Evolutionary conservation across 2,113 vertebrate species (phyloP), one percentile per base, ranked within the genome.

Genomic region (Zapus hudsonius): DNA sequence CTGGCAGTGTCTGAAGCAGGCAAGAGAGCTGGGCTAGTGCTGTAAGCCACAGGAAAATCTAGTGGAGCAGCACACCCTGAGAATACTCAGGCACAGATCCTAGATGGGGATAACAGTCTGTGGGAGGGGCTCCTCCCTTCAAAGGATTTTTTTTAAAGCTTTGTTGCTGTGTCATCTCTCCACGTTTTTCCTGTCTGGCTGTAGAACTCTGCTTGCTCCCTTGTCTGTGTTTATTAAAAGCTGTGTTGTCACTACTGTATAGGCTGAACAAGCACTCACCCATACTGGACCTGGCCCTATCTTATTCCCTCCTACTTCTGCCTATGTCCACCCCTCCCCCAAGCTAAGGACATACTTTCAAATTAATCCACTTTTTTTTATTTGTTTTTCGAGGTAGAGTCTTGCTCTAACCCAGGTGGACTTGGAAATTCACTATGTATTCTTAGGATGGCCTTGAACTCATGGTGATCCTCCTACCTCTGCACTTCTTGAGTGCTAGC

Each of bases 101-200:
- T 16, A 15, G 19, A 20, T 29, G 57, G 79, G 67, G 20, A 72
- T 2, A 7, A 61, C 36, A 52, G 81, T 75, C 61, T 38, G 44
- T 66, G 66, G 42, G 25, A 89, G 13, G 61, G 47, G 78, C 59
- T 89, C 75, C 80, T 94, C 67, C 80, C 81, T 69, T 79, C 11
- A 29, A 55, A 91, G 17, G 31, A 2, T 33, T 63, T 63, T 73
- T 55, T 66, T 42, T 5, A 31, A 63, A 89, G 91, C 89, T 79
- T 16, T 91, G 91, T 66, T 94, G 93, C 94, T 97, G 87, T 78
- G 90, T 97, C 95, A 95, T 91, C 80, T 76, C 76, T 67, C 72
- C 81, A 67, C 2, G 5, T 59, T 67, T 55, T 36, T 85, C 84
- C 75, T 63, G 66, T 87, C 89, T 92, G 92, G 80, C 93, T 88